Percentiles rank a stretch among this genome's conserved stretches.
These are phyloP conservation scores for Stratiolaelaps scimitus DNA, from an alignment of 1,140 invertebrate species.

Conservation along the genomic window DNA sequence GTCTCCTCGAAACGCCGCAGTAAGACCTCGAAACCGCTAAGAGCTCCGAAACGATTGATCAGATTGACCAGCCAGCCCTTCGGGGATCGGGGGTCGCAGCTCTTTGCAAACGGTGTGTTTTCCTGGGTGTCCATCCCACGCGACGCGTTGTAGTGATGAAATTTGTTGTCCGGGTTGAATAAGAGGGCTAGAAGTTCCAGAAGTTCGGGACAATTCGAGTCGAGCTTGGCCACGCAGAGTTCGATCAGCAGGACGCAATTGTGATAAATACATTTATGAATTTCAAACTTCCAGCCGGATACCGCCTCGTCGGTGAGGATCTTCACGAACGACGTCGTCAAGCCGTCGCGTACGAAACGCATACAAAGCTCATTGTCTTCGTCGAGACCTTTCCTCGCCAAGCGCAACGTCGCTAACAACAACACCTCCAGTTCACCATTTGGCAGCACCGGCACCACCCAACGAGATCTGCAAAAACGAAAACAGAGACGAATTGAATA, in stretches of 20 bases:
- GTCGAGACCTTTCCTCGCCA: conserved; percentile 70
- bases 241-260: conserved; percentile 84
- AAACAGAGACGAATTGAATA: background rate
- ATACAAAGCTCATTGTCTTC: conserved; percentile 77
- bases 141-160: conserved; percentile 51
- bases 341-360: conserved; percentile 82
- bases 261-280: conserved; percentile 81
- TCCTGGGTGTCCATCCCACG: conserved; percentile 30
- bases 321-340: conserved; percentile 89
- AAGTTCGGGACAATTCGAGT: conserved; percentile 82
- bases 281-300: conserved; percentile 91
- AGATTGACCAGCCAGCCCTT: conserved; percentile 89
- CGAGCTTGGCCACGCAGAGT: conserved; percentile 74
- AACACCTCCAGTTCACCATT: conserved; percentile 88
- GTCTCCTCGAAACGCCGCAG: conserved; percentile 64
- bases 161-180: conserved; percentile 85
- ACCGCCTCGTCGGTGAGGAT: conserved; percentile 97
- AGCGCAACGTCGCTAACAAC: conserved; percentile 71
- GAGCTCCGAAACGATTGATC: conserved; percentile 79
- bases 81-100: conserved; percentile 42
- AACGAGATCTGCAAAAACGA: conserved; percentile 58
- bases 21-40: conserved; percentile 74
- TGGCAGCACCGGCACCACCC: conserved; percentile 91
- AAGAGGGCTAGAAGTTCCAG: conserved; percentile 83
- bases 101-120: conserved; percentile 1